Percentiles rank a stretch among this genome's conserved stretches.
Conservation (phyloP, 2,888 invertebrate genomes). For the Pomacea canaliculata region DNA sequence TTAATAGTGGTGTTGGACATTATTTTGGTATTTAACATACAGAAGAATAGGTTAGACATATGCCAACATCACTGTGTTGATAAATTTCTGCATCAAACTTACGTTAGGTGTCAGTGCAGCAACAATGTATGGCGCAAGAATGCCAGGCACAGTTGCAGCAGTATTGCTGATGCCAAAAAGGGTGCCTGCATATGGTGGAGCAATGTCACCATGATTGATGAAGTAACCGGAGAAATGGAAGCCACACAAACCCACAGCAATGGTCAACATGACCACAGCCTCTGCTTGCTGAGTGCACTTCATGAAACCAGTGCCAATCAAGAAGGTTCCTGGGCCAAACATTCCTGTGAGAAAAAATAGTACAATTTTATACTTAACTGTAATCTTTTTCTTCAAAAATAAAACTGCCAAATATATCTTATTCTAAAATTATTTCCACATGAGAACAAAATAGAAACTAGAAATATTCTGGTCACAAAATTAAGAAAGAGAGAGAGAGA, state of each 20-base stretch:
- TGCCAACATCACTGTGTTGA: too few species aligned
- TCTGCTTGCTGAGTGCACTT: constrained; percentile 50
- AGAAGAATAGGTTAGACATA: too few species aligned
- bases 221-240: constrained; percentile 58
- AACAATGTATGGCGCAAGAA: constrained; percentile 55
- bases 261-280: constrained; percentile 53
- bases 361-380: too few species aligned
- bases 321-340: constrained; percentile 48
- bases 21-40: too few species aligned
- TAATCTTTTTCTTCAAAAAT: too few species aligned
- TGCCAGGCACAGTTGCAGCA: constrained; percentile 36
- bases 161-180: constrained; percentile 35
- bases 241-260: constrained; percentile 56
- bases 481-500: too few species aligned
- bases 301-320: constrained; percentile 57
- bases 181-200: constrained; percentile 59
- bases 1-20: too few species aligned
- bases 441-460: background rate
- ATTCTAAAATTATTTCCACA: too few species aligned
- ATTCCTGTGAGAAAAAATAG: constrained; percentile 40
- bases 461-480: too few species aligned
- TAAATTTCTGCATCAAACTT: constrained; percentile 27
- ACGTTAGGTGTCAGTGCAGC: constrained; percentile 56
- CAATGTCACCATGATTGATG: constrained; percentile 62
- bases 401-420: too few species aligned